Evolutionary conservation across 1,140 invertebrate species (phyloP).

Genomic region (Drosophila littoralis): DNA sequence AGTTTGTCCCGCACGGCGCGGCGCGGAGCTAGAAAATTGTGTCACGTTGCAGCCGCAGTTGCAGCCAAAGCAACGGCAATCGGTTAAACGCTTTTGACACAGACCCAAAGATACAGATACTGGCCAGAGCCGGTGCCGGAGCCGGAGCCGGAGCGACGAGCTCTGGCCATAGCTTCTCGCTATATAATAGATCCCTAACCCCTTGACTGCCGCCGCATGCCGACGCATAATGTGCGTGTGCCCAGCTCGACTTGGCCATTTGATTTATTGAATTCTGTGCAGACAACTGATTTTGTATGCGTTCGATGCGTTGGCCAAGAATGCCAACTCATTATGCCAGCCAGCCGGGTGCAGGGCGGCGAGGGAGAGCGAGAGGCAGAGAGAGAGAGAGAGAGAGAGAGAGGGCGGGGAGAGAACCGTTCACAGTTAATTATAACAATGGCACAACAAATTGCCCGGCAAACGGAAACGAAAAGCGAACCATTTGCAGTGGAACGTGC

Average conservation of each 20-base stretch:
- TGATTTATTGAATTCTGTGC: slow-evolving; percentile 76
- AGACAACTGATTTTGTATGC: slow-evolving; percentile 71
- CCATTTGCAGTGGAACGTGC: slow-evolving; percentile 47
- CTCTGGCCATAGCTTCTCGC: slow-evolving; percentile 3
- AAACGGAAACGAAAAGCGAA: slow-evolving; percentile 62
- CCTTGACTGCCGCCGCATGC: slow-evolving; percentile 53
- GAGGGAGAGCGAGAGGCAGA: not conserved
- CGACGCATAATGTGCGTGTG: slow-evolving; percentile 78
- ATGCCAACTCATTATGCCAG: slow-evolving; percentile 75
- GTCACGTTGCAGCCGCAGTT: slow-evolving; percentile 62
- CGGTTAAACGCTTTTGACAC: slow-evolving; percentile 38
- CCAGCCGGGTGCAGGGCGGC: not conserved
- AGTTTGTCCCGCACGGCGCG: slow-evolving; percentile 67
- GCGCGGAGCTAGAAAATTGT: slow-evolving; percentile 71
- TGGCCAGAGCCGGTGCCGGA: not conserved
- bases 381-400: not conserved
- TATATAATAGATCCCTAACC: slow-evolving; percentile 8
- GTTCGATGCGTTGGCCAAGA: slow-evolving; percentile 61
- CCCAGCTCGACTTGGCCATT: slow-evolving; percentile 45
- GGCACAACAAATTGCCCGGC: slow-evolving; percentile 55
- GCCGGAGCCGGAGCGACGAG: slow-evolving; percentile 1
- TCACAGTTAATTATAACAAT: slow-evolving; percentile 78
- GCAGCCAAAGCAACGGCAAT: slow-evolving; percentile 46
- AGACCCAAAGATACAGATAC: slow-evolving; percentile 27
- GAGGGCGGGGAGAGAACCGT: slow-evolving; percentile 27